Conservation (phyloP, 2,797 vertebrate genomes). For the Ispidina lecontei region DNA sequence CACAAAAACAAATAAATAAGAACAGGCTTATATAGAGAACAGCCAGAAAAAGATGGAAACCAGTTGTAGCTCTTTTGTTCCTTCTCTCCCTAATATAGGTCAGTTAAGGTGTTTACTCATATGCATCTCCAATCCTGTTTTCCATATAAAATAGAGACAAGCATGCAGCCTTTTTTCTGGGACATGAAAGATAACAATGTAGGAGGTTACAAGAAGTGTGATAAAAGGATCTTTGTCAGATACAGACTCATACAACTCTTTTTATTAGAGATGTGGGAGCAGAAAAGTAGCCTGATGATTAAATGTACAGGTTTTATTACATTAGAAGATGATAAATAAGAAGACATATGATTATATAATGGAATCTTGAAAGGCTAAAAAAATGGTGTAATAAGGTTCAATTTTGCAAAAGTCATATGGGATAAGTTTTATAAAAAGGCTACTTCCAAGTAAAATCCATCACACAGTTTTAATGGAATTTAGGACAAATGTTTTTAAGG, state of each 20-base stretch:
- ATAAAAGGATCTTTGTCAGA: not conserved
- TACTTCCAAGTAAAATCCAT: not conserved
- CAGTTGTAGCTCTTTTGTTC: not conserved
- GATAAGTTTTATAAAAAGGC: not conserved
- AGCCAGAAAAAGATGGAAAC: not conserved
- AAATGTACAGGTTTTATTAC: constrained; percentile 10
- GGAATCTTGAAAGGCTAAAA: not conserved
- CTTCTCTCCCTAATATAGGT: not conserved
- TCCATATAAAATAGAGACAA: not conserved
- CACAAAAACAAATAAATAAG: not conserved
- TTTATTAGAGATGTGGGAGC: not conserved
- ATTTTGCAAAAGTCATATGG: not conserved
- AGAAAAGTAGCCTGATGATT: constrained; percentile 5
- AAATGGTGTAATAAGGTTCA: not conserved
- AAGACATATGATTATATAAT: not conserved
- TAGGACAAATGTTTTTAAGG: not conserved
- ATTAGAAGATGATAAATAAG: not conserved
- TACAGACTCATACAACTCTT: not conserved
- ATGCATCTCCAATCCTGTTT: not conserved
- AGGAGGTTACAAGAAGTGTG: not conserved
- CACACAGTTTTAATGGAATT: not conserved
- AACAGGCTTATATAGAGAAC: not conserved
- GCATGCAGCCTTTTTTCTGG: not conserved
- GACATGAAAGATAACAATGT: not conserved
- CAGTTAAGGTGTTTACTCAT: not conserved